phyloP scores from a whole-genome alignment of 2,797 vertebrate genomes.

The Synaphobranchus kaupii region DNA sequence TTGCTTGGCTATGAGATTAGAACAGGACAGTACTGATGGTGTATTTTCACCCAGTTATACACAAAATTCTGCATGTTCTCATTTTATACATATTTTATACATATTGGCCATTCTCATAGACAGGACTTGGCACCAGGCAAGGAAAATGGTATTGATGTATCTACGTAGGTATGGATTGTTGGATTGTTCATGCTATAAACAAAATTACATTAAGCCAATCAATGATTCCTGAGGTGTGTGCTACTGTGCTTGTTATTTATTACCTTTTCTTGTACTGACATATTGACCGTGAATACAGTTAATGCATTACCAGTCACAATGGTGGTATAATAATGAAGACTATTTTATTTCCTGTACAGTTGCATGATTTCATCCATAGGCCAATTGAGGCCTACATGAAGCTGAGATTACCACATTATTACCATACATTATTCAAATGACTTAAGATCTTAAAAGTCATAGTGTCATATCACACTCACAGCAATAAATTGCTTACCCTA shows the following conservation, averaged over 20 bases:
- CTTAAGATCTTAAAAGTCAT: neutral
- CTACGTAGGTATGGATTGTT: too few species aligned
- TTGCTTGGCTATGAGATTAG: too few species aligned
- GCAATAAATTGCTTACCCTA: neutral
- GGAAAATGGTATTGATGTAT: too few species aligned
- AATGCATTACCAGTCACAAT: neutral
- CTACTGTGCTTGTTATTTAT: neutral
- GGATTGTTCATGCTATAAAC: too few species aligned
- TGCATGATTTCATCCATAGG: slow-evolving; percentile 36
- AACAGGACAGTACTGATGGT: too few species aligned
- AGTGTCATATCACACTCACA: neutral
- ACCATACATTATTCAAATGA: neutral
- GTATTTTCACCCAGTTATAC: too few species aligned
- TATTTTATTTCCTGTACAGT: slow-evolving; percentile 22
- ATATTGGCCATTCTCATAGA: too few species aligned
- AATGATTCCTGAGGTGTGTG: neutral
- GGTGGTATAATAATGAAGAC: slow-evolving; percentile 9
- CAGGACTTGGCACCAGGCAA: too few species aligned
- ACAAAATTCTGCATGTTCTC: too few species aligned
- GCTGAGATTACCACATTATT: slow-evolving; percentile 23
- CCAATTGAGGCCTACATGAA: slow-evolving; percentile 36
- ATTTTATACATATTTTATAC: too few species aligned
- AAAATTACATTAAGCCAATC: neutral
- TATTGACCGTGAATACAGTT: neutral
- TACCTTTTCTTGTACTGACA: neutral